Evolutionary conservation across 2,888 invertebrate species (phyloP), one percentile per base, ranked within the genome.

Genomic region (Machimus rusticus): DNA sequence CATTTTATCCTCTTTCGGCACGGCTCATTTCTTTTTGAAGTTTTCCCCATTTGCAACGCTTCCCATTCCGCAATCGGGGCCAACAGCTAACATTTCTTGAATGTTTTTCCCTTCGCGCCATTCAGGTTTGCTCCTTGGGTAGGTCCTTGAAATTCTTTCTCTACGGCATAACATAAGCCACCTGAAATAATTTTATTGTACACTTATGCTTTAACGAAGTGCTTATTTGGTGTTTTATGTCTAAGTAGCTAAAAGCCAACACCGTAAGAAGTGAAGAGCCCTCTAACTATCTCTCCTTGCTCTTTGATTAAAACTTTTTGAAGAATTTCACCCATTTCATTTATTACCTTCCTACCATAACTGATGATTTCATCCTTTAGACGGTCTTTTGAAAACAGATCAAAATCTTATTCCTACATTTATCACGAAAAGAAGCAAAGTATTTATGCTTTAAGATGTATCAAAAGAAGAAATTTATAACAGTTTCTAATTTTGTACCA

Each of bases 11-110:
- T 74, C 74, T 34, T 85, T 74, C 46, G 28, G 74, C 74, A 85
- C n/a, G 85, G 85, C 85, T 85, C 85, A 85, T 85, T 85, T 85
- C 85, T 74, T 85, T 84, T 85, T 85, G 85, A 85, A 85, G 74
- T 82, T 74, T 39, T 39, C 12, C 74, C 31, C 82, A 82, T 82
- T 82, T 82, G 57, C 51, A 82, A 82, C 19, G 55, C 37, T 57
- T 51, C 66, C 51, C 82, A 82, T 57, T 57, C 82, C 28, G n/a
- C 28, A 74, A 74, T 74, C 43, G 28, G 51, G 66, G 19, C 74
- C 46, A 74, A 9, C 43, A 43, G 37, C 74, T 46, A 74, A 34
- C 28, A 85, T 74, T 46, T 23, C 85, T 85, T 43, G 43, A 82
- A 66, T 46, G 85, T 43, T 82, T 46, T n/a, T 43, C 28, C 55